Conservation (phyloP, 2,113 vertebrate species). For the Oryzias javanicus region DNA sequence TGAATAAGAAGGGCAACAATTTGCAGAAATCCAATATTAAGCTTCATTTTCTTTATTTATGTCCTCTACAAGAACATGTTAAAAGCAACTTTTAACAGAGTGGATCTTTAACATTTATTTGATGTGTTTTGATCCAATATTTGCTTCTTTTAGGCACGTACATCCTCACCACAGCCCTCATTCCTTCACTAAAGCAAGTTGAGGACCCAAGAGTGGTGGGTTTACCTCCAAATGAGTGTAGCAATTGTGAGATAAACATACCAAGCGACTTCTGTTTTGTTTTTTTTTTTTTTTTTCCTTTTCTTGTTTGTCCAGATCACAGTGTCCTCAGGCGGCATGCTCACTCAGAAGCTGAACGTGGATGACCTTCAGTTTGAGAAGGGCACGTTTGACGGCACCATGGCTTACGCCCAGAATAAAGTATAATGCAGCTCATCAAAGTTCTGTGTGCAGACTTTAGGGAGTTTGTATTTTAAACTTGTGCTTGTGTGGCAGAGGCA, state of each 20-base stretch:
- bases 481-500: constrained; percentile 73
- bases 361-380: constrained; percentile 83
- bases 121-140: not conserved
- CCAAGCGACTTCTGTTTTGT: not conserved
- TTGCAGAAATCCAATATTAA: too few relatives aligned
- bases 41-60: too few relatives aligned
- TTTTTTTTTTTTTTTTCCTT: not conserved
- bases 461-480: not conserved
- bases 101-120: too few relatives aligned
- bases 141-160: constrained; percentile 73
- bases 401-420: constrained; percentile 89
- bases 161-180: constrained; percentile 80
- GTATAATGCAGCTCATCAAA: constrained; percentile 50
- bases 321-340: constrained; percentile 87
- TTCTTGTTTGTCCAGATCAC: constrained; percentile 73
- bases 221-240: constrained; percentile 1
- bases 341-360: constrained; percentile 83
- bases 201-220: constrained; percentile 84
- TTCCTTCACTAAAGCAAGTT: constrained; percentile 78
- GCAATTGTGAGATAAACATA: not conserved
- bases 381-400: constrained; percentile 83
- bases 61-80: too few relatives aligned
- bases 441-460: not conserved
- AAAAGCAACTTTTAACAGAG: too few relatives aligned
- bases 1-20: too few relatives aligned